These are phyloP conservation scores for Nothobranchius kuhntae DNA, from an alignment of 2,113 vertebrate species.

Conservation along the genomic window DNA sequence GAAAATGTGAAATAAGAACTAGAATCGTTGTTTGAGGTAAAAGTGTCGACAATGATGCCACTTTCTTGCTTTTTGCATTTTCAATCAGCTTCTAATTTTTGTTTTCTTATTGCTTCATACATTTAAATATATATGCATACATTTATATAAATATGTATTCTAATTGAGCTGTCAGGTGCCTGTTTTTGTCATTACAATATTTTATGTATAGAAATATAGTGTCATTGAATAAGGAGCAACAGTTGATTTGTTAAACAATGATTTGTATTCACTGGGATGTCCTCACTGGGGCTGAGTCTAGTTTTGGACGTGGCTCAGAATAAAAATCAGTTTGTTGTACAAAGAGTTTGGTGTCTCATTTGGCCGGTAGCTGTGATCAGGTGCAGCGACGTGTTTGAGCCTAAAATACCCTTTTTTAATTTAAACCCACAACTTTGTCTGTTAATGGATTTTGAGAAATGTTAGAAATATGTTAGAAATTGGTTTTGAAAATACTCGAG, in stretches of 20 bases:
- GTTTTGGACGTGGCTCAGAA: constrained; percentile 46
- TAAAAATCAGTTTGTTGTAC: constrained; percentile 66
- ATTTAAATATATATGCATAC: constrained; percentile 31
- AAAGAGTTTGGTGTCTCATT: constrained; percentile 59
- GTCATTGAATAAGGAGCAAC: constrained; percentile 61
- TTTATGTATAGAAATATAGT: constrained; percentile 76
- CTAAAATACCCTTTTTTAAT: too few relatives aligned
- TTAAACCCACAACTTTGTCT: too few relatives aligned
- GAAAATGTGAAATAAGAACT: not conserved
- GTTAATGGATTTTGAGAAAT: too few relatives aligned
- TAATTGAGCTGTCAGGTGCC: constrained; percentile 57
- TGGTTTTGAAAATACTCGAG: too few relatives aligned
- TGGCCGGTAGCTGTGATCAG: constrained; percentile 29
- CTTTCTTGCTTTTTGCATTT: constrained; percentile 52
- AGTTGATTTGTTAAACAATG: constrained; percentile 80
- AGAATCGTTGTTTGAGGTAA: constrained; percentile 42
- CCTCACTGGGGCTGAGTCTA: constrained; percentile 36
- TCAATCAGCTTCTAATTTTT: constrained; percentile 64
- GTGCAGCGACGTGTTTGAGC: constrained; percentile 58
- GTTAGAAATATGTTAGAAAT: too few relatives aligned
- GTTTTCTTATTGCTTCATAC: constrained; percentile 50
- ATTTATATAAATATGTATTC: constrained; percentile 49
- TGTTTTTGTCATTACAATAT: constrained; percentile 63
- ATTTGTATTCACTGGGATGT: constrained; percentile 71
- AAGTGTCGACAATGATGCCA: constrained; percentile 29